Evolutionary conservation across 2,888 invertebrate species (phyloP).

Genomic region (Diachrysia chrysitis): DNA sequence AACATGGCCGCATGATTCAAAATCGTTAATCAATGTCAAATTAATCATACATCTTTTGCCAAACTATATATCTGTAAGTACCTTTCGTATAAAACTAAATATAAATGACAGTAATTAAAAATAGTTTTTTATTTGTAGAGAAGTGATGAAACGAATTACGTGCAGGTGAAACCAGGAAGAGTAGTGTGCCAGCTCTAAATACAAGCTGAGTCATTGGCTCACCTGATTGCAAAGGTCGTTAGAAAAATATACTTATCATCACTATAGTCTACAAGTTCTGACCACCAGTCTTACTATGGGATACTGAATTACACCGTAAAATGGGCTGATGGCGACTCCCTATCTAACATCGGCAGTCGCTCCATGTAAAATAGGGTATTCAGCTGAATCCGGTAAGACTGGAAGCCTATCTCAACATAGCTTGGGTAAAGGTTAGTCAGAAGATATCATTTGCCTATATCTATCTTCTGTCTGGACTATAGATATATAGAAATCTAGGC

Average conservation of each 20-base stretch:
- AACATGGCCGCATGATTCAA: neutral
- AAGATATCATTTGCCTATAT: no score
- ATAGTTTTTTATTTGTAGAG: slow-evolving; percentile 36
- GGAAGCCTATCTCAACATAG: no score
- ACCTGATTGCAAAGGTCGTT: slow-evolving; percentile 42
- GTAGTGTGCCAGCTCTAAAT: slow-evolving; percentile 55
- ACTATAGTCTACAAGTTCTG: neutral
- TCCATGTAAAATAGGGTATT: no score
- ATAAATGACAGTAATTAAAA: slow-evolving; percentile 34
- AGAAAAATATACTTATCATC: neutral
- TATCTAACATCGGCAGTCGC: no score
- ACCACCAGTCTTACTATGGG: no score
- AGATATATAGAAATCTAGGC: no score
- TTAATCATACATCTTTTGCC: neutral
- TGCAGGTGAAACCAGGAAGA: slow-evolving; percentile 57
- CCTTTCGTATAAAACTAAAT: neutral
- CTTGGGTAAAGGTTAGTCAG: no score
- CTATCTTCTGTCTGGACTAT: no score
- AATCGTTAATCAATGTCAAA: neutral
- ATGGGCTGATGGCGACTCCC: no score
- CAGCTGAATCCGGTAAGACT: no score
- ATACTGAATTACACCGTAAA: no score
- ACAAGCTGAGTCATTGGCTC: slow-evolving; percentile 50
- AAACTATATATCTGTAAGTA: neutral
- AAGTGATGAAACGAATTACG: slow-evolving; percentile 38